Evolutionary conservation across 2,888 invertebrate genomes (phyloP).

Genomic region (Synanthedon tipuliformis): DNA sequence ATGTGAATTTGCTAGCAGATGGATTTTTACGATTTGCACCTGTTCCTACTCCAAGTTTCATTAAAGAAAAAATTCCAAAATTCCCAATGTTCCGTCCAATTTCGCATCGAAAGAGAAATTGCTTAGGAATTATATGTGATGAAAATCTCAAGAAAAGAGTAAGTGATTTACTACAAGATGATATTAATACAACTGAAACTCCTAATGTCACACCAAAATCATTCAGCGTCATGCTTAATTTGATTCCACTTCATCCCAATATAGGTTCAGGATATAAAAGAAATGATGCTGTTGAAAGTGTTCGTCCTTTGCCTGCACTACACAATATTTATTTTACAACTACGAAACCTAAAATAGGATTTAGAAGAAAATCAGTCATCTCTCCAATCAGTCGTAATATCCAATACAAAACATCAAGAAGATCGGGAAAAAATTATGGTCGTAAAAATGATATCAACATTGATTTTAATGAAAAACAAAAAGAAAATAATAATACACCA

Average conservation of each 20-base stretch:
- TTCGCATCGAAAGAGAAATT: slow-evolving; percentile 24
- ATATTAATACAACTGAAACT: slow-evolving; percentile 6
- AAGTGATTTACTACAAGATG: slow-evolving; percentile 5
- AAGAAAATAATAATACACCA: slow-evolving; percentile 11
- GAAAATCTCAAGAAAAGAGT: slow-evolving; percentile 10
- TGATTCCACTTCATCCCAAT: slow-evolving; percentile 52
- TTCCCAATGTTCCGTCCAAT: slow-evolving; percentile 38
- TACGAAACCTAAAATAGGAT: slow-evolving; percentile 37
- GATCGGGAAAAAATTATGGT: slow-evolving; percentile 2
- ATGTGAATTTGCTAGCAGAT: slow-evolving; percentile 79
- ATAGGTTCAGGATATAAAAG: slow-evolving; percentile 20
- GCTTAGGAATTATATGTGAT: slow-evolving; percentile 25
- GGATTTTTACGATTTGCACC: slow-evolving; percentile 44
- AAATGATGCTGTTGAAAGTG: slow-evolving; percentile 16
- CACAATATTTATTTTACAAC: slow-evolving; percentile 51
- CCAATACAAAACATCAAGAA: slow-evolving; percentile 22
- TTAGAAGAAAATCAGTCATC: slow-evolving; percentile 37
- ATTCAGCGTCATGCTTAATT: slow-evolving; percentile 75
- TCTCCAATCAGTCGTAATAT: slow-evolving; percentile 22
- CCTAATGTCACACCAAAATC: slow-evolving; percentile 49
- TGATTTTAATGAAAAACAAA: slow-evolving; percentile 2
- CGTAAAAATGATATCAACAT: neutral
- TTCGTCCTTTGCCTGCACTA: slow-evolving; percentile 11
- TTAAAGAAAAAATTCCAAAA: slow-evolving; percentile 15
- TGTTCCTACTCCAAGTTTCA: slow-evolving; percentile 14